A percentile compares a stretch with the other conserved stretches of the same genome.
phyloP scores from a whole-genome alignment of 92 coral and sea anemone species.

The Plumapathes pennacea region DNA sequence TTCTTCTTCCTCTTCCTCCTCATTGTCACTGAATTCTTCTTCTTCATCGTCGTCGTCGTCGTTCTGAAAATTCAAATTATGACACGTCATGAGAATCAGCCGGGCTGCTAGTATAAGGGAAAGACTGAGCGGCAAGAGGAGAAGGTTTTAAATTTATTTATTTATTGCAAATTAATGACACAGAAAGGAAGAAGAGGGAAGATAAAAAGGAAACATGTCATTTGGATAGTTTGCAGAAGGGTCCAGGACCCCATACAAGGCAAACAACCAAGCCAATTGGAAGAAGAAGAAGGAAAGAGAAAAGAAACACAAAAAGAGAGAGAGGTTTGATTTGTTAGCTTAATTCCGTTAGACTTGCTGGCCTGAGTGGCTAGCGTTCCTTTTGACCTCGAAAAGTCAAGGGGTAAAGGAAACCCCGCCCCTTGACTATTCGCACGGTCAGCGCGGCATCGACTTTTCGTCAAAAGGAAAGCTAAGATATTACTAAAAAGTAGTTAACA shows the following conservation, averaged over 20 bases:
- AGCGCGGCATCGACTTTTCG: no score
- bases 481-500: no score
- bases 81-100: background rate
- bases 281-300: background rate
- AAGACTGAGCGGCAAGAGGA: background rate
- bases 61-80: background rate
- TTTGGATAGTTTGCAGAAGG: background rate
- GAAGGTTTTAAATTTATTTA: background rate
- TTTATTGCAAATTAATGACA: background rate
- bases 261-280: background rate
- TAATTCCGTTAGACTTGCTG: no score
- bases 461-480: no score
- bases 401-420: no score
- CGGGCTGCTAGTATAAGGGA: background rate
- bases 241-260: background rate
- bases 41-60: no score
- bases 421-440: no score
- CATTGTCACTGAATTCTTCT: no score
- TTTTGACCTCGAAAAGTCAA: no score
- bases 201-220: background rate
- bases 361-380: no score
- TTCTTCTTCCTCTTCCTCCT: constrained; percentile 46
- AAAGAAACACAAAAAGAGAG: background rate
- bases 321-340: no score
- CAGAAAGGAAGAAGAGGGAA: background rate